Percentiles rank a stretch among this genome's conserved stretches.
These are phyloP conservation scores for Drosophila mojavensis DNA, from an alignment of 1,140 invertebrate species.

Conservation along the genomic window DNA sequence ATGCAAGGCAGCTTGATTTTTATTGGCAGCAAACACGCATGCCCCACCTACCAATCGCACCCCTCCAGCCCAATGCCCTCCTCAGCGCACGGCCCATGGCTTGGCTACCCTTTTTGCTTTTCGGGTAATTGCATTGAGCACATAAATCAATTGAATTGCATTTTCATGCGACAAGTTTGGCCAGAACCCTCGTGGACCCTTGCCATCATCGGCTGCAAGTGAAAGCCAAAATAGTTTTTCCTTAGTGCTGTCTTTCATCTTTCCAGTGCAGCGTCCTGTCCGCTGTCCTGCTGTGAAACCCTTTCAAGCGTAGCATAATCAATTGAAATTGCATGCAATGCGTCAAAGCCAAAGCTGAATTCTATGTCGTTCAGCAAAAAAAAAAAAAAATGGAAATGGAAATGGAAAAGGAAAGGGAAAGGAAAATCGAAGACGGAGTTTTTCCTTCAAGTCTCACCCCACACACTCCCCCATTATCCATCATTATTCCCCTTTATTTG, in stretches of 20 bases:
- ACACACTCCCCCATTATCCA: background rate
- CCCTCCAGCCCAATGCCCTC: background rate
- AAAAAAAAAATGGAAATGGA: too few species aligned
- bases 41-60: background rate
- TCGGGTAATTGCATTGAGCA: constrained; percentile 79
- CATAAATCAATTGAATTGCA: constrained; percentile 83
- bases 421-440: constrained; percentile 1
- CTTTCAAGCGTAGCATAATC: constrained; percentile 66
- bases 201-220: constrained; percentile 52
- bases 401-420: constrained; percentile 12
- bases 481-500: background rate
- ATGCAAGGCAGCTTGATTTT: constrained; percentile 74
- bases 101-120: constrained; percentile 32
- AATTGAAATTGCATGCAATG: constrained; percentile 76
- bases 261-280: constrained; percentile 9
- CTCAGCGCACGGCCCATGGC: background rate
- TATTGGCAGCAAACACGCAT: constrained; percentile 75
- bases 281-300: constrained; percentile 37
- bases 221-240: constrained; percentile 75
- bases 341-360: constrained; percentile 50
- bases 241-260: constrained; percentile 68
- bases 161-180: constrained; percentile 81
- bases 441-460: background rate
- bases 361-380: constrained; percentile 1
- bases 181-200: constrained; percentile 37